Conservation (phyloP, 2,888 invertebrate species). For the Lepas anatifera region DNA sequence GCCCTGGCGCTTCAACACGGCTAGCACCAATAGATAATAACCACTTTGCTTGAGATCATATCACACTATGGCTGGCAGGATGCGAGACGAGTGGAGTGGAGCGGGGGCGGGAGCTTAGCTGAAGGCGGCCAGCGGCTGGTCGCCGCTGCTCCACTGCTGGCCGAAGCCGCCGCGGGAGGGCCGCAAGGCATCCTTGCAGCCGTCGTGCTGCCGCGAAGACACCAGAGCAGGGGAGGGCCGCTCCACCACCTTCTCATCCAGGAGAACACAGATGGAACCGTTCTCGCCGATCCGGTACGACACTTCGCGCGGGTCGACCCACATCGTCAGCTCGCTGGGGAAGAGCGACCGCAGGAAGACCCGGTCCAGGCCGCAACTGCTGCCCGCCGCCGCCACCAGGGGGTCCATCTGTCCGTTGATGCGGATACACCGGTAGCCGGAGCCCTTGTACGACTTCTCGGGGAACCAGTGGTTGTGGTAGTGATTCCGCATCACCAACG, state of each 20-base stretch:
- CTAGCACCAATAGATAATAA: conserved; percentile 7
- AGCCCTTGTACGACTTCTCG: conserved; percentile 54
- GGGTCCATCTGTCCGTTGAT: conserved; percentile 59
- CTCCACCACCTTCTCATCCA: conserved; percentile 30
- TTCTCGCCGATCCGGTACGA: conserved; percentile 52
- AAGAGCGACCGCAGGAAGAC: conserved; percentile 44
- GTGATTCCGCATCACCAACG: conserved; percentile 37
- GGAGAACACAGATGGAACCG: conserved; percentile 48
- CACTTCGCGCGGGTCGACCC: conserved; percentile 63
- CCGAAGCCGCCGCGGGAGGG: conserved; percentile 1
- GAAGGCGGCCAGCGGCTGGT: background rate
- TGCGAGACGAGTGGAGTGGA: background rate
- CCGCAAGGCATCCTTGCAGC: background rate
- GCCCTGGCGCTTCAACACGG: background rate
- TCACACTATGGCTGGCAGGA: conserved; percentile 12
- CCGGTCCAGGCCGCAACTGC: conserved; percentile 47
- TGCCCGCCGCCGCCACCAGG: conserved; percentile 50
- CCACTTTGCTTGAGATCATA: conserved; percentile 12
- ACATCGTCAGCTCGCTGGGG: conserved; percentile 58
- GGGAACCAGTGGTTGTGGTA: conserved; percentile 62
- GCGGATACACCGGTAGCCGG: conserved; percentile 56
- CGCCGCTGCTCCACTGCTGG: background rate
- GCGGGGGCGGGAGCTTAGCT: background rate
- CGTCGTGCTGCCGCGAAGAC: too few relatives aligned
- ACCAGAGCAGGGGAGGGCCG: background rate